phyloP scores from a whole-genome alignment of 23 tunicate species.

The Halocynthia roretzi region DNA sequence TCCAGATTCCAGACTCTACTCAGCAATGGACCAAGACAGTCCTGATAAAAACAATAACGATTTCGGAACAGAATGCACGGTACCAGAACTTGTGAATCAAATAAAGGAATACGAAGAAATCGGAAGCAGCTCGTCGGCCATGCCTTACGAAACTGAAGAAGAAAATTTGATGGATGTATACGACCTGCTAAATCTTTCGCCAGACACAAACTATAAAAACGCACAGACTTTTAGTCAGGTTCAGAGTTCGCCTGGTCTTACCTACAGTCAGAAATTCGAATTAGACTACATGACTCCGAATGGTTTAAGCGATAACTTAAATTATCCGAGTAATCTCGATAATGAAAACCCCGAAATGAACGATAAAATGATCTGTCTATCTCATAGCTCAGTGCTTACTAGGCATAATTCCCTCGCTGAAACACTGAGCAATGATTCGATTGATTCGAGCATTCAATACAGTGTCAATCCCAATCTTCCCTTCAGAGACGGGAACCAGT shows the following conservation, averaged over 20 bases:
- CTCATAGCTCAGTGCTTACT: not conserved
- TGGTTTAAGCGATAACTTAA: too few species aligned
- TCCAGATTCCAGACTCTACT: not conserved
- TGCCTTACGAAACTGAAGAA: not conserved
- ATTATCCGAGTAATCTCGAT: too few species aligned
- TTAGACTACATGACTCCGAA: too few species aligned
- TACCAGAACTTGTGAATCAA: not conserved
- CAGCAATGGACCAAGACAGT: not conserved
- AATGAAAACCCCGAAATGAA: too few species aligned
- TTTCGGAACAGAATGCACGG: not conserved
- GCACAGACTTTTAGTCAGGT: too few species aligned
- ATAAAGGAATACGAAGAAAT: not conserved
- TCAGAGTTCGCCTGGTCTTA: too few species aligned
- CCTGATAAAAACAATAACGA: not conserved
- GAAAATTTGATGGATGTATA: constrained; percentile 23
- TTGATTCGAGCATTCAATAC: not conserved
- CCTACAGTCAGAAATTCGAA: too few species aligned
- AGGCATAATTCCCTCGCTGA: too few species aligned
- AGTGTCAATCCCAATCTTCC: not conserved
- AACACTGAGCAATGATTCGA: too few species aligned
- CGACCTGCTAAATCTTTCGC: constrained; percentile 16
- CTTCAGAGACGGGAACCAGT: not conserved
- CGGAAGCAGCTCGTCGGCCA: too few species aligned
- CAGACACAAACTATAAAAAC: not conserved
- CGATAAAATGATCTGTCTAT: constrained; percentile 1